A percentile compares a stretch with the other conserved stretches of the same genome.
Evolutionary conservation across 2,888 invertebrate genomes (phyloP).

Genomic region (Hedychridium roseum): DNA sequence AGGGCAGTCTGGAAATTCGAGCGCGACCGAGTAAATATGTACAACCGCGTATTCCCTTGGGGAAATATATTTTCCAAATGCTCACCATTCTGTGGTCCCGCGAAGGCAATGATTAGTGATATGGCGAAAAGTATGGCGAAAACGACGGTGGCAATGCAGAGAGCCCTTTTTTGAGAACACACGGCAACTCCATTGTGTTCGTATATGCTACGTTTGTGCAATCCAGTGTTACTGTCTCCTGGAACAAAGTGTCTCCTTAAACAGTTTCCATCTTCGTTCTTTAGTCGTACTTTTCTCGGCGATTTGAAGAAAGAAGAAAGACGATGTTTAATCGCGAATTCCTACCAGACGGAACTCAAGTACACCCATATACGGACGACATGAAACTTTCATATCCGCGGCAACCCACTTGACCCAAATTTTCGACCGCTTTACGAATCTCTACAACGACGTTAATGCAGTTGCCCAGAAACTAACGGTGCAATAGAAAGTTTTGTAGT

Average conservation of each 20-base stretch:
- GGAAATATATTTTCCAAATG: too few relatives aligned
- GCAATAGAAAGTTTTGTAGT: too few relatives aligned
- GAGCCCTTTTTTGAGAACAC: conserved; percentile 86
- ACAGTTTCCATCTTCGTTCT: too few relatives aligned
- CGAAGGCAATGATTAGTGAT: conserved; percentile 89
- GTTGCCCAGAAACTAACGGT: conserved; percentile 19
- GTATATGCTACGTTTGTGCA: conserved; percentile 74
- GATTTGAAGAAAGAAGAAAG: too few relatives aligned
- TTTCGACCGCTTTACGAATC: conserved; percentile 26
- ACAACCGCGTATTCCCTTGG: too few relatives aligned
- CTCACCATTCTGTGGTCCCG: conserved; percentile 84
- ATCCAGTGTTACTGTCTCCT: conserved; percentile 72
- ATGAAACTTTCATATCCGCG: conserved; percentile 48
- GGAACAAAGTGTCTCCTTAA: conserved; percentile 57
- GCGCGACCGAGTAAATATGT: conserved; percentile 4
- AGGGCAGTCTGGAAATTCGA: conserved; percentile 70
- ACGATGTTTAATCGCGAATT: too few relatives aligned
- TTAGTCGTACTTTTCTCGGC: too few relatives aligned
- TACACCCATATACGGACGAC: conserved; percentile 26
- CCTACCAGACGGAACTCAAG: not conserved
- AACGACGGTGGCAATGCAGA: conserved; percentile 81
- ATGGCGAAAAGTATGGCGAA: conserved; percentile 83
- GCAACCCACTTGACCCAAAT: conserved; percentile 51
- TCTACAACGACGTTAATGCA: conserved; percentile 28
- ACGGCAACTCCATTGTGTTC: conserved; percentile 83